Evolutionary conservation across 2,888 invertebrate genomes (phyloP), one percentile per base, ranked within the genome.

Genomic region (Ophion costatus): DNA sequence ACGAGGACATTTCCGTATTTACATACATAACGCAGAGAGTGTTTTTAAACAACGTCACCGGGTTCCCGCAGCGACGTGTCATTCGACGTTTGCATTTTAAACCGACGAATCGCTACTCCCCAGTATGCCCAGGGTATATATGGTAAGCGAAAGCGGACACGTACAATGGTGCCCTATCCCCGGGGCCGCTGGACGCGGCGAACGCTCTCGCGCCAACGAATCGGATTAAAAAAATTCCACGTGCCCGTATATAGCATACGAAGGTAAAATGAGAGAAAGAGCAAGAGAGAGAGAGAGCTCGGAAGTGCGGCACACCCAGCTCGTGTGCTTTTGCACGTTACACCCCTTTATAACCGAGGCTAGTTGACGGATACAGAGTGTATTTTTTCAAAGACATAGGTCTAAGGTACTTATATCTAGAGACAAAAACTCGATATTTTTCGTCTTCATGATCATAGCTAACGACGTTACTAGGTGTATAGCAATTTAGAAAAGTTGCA

Each of bases 11-110:
- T 29, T 24, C 42, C 64, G 56, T 64, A 79, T 57, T 71, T 61
- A 33, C 38, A 42, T 33, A 33, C 38, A 79, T 56, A 73, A 56
- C 24, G 42, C 45, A 67, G 73, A 80, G 73, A 75, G 70, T 83
- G 75, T 75, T 83, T 74, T 78, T 67, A 79, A 71, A 79, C 73
- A 76, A 82, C 76, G 82, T 79, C 66, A 82, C 76, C 56, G 59
- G 61, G 45, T 59, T 22, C 73, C 24, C 57, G 29, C 79, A 67
- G 86, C 86, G 83, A 63, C 87, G 86, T 83, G 88, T 89, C 75
- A 87, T 86, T 85, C 67, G 87, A 86, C 86, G 90, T 91, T 91
- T 91, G 91, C 90, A 91, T 91, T 90, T 90, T 90, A 91, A 91
- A 89, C 90, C 89, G 88, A 88, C 86, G 88, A 85, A 85, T 80